Percentiles rank a stretch among this genome's conserved stretches.
Evolutionary conservation across 2,113 vertebrate species (phyloP).

Genomic region (Neolamprologus devosi): DNA sequence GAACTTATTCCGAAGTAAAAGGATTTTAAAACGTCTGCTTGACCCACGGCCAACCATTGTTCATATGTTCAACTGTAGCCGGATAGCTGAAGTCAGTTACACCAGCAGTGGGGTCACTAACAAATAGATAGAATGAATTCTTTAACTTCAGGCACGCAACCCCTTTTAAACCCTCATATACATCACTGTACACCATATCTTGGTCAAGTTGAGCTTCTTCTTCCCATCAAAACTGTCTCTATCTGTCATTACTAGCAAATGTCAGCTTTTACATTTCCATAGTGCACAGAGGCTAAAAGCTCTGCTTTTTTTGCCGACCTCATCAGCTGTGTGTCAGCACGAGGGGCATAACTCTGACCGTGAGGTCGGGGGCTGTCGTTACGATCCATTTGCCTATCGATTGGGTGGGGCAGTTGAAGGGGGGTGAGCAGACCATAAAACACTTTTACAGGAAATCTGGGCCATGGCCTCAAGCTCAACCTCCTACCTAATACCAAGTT

Average conservation of each 20-base stretch:
- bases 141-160: background rate
- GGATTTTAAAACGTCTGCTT: background rate
- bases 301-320: constrained; percentile 41
- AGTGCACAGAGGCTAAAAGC: constrained; percentile 21
- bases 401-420: constrained; percentile 21
- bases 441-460: constrained; percentile 53
- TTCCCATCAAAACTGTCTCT: constrained; percentile 4
- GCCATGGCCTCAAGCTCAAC: background rate
- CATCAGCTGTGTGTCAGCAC: constrained; percentile 46
- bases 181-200: background rate
- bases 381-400: constrained; percentile 53
- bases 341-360: constrained; percentile 40
- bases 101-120: background rate
- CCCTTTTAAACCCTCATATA: background rate
- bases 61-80: background rate
- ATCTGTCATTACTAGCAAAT: constrained; percentile 28
- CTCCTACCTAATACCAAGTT: constrained; percentile 2
- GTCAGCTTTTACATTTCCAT: constrained; percentile 45
- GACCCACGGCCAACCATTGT: background rate
- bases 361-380: constrained; percentile 34
- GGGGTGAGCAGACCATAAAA: constrained; percentile 39
- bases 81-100: background rate
- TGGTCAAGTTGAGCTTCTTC: background rate
- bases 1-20: background rate
- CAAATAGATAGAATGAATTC: background rate